Base-by-base conservation (phyloP, 37 sponge, comb jelly and placozoan species). In the Eunapius fragilis region DNA sequence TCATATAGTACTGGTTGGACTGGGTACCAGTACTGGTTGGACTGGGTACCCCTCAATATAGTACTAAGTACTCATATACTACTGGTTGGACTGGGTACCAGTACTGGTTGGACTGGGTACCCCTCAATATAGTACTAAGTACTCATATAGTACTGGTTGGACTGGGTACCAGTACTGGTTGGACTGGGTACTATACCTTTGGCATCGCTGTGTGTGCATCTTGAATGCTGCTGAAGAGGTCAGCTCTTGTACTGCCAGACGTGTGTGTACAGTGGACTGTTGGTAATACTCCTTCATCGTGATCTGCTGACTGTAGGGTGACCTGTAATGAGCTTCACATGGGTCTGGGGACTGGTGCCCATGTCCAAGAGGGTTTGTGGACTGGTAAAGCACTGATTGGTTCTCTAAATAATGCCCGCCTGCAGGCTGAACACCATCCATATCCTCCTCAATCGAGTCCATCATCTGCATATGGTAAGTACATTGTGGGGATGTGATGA, bases 181-280 rank as follows among this genome's bases (percentile, higher is more conserved):
- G 26, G 47, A 13, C 48, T 31, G 81, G 69, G 32, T 3, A 26
- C 33, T n/a, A n/a, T 45, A 87, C 81, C 81, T 81, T 3, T 83
- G 68, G 31, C 89, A 88, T 37, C 30, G 67, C 79, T 77, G 71
- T 5, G 45, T 70, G 71, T 82, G 79, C 58, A 37, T 73, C 79
- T 88, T 82, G 73, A 58, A 88, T 2, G 82, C 89, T 31, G 78
- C 84, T 47, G 89, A 88, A 0, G 76, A 50, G 37, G 58, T 83
- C 49, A 88, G 83, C 30, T 76, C 73, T 27, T 73, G 70, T 23
- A 88, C 37, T 28, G 89, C 78, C 67, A 82, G 77, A 25, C 77
- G 84, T 37, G 89, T 88, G 84, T 82, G 83, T 72, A 33, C 27
- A 9, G 25, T 67, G 25, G 82, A 71, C 47, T 88, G 84, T 37